A percentile compares a stretch with the other conserved stretches of the same genome.
Evolutionary conservation across 2,797 vertebrate genomes (phyloP).

Genomic region (Gymnopithys bicolor): DNA sequence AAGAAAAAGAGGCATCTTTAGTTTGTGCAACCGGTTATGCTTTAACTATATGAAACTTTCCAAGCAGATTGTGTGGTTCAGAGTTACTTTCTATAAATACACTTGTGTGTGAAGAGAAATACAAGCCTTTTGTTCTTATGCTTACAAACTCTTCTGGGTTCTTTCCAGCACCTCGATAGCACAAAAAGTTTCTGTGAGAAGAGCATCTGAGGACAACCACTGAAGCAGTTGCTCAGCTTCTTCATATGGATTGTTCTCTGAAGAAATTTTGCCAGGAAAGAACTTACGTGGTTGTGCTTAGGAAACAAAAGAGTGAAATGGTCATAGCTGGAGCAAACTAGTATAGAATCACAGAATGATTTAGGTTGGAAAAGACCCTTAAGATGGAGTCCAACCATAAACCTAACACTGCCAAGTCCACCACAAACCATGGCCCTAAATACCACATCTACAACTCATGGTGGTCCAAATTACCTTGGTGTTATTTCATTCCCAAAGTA

Average conservation of each 20-base stretch:
- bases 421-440: neutral
- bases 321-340: neutral
- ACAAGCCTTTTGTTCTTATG: neutral
- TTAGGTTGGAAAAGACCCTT: neutral
- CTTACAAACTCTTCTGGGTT: neutral
- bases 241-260: neutral
- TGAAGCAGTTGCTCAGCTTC: neutral
- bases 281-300: neutral
- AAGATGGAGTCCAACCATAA: neutral
- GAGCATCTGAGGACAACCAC: neutral
- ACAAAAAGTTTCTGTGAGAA: neutral
- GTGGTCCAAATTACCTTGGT: neutral
- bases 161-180: neutral
- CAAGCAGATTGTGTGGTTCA: neutral
- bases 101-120: neutral
- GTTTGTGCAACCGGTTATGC: neutral
- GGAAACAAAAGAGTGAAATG: neutral
- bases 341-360: neutral
- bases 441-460: fast-evolving
- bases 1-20: neutral
- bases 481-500: neutral
- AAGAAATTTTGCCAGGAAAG: neutral
- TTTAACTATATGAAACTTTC: neutral
- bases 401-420: neutral
- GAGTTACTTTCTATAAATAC: neutral